Base-by-base conservation (phyloP, 1,140 invertebrate species). In the Holcopasites calliopsidis region DNA sequence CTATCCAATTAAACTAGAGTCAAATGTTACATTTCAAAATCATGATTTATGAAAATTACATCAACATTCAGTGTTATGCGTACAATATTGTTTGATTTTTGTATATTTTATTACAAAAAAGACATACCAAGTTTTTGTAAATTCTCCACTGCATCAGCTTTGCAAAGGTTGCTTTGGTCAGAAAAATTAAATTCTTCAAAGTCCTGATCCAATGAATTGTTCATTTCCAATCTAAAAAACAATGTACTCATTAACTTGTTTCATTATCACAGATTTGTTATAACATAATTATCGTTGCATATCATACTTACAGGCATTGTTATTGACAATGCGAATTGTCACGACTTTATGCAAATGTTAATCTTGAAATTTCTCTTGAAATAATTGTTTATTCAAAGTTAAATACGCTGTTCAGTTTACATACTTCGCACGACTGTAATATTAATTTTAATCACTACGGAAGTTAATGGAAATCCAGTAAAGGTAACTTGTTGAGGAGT, bases 141-240 rank as follows among this genome's bases (percentile, higher is more conserved):
- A 68, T 70, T 65, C 21, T 83, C 79, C 35, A 86, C 68, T 62
- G 78, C 38, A 54, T 73, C 74, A 47, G 79, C 71, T 55, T 81
- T 78, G 64, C 64, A 71, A 76, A 84, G 81, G 28, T 77, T 79
- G 44, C 54, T 81, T 71, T 86, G 49, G 33, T 78, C 75, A 31
- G 88, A 77, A 74, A 89, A 90, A 87, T 87, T 84, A 85, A 88
- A 92, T 82, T 85, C 87, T 77, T 88, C 85, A 83, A 91, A 90
- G 86, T 91, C 87, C 83, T 88, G 88, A 82, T 91, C 88, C 86
- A 91, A 90, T 88, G 89, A 84, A 89, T 86, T 90, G 88, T 89
- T 92, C 90, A 91, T 92, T 86, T 90, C 90, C 90, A 87, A 89
- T 88, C 90, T 91, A 79, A 38, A 84, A 85, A n/a, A n/a, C n/a